Base-by-base conservation (phyloP, 2,888 invertebrate genomes). In the Chymomyza fuscimana region DNA sequence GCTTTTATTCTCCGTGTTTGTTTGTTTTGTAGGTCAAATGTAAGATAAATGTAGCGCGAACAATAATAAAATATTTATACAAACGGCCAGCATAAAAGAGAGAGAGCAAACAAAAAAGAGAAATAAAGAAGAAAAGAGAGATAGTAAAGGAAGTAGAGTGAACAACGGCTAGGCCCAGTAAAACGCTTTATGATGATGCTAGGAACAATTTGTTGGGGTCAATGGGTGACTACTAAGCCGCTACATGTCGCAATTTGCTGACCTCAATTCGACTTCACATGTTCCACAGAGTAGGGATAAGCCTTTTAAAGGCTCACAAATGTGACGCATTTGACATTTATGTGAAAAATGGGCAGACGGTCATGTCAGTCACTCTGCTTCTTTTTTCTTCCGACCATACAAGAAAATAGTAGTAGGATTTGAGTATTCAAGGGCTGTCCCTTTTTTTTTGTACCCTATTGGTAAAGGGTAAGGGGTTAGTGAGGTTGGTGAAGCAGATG, bases 21-120 rank as follows among this genome's bases (percentile, higher is more conserved):
- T 62, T 67, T 67, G 75, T 67, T 75, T 75, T 62, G 65, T 25
- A 70, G 75, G 54, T 59, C 65, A 63, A 22, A 36, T 60, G 66
- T 63, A 54, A 74, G 71, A 74, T 67, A 71, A 71, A 74, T 71
- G 75, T 75, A 75, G 46, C 62, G 67, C 70, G 67, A 63, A 75
- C 32, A 29, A 60, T 40, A 67, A 74, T 70, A 61, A 74, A 74
- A 74, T 74, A 59, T 51, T 40, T 71, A 74, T 67, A 59, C 54
- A 54, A 22, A 54, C 16, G 54, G 22, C 19, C 40, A 12, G 40
- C 6, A 12, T 4, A 12, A 5, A 7, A 12, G 12, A 46, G 40
- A 32, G 3, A 46, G 40, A 46, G 19, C 19, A 19, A 19, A 19
- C n/a, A 19, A 19, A 19, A 19, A 19, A 7, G 32, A 32, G 32